Evolutionary conservation across 2,113 vertebrate genomes (phyloP).

Genomic region (Heterochromis multidens): DNA sequence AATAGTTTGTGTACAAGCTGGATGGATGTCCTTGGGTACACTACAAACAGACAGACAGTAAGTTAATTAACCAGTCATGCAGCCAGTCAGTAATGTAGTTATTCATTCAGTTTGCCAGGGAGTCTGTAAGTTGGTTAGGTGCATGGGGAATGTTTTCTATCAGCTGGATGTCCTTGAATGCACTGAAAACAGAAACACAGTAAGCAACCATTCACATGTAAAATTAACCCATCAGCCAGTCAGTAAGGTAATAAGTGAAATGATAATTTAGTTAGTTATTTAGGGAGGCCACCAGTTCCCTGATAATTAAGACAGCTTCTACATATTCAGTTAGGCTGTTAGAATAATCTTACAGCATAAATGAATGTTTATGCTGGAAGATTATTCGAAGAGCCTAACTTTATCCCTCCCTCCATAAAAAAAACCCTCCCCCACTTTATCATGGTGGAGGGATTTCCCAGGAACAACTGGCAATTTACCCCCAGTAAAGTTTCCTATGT

Average conservation of each 20-base stretch:
- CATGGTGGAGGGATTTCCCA: background rate
- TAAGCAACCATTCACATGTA: background rate
- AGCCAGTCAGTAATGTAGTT: conserved; percentile 47
- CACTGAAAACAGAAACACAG: background rate
- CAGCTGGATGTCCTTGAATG: conserved; percentile 38
- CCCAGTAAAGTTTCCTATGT: background rate
- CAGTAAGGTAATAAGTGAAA: conserved; percentile 4
- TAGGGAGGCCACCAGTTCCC: background rate
- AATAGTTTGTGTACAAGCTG: conserved; percentile 36
- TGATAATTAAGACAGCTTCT: background rate
- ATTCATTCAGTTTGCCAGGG: conserved; percentile 27
- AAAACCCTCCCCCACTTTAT: background rate
- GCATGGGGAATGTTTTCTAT: conserved; percentile 5
- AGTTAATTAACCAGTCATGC: conserved; percentile 55
- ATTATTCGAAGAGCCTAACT: background rate
- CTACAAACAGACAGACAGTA: conserved; percentile 51
- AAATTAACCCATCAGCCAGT: conserved; percentile 13
- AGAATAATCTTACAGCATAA: background rate
- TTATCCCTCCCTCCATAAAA: background rate
- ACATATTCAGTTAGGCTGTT: background rate
- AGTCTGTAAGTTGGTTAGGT: conserved; percentile 32
- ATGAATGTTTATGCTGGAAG: background rate
- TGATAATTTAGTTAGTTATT: conserved; percentile 7
- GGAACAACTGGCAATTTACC: background rate
- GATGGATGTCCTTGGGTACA: conserved; percentile 56